Conservation (phyloP, 2,797 vertebrate species). For the Xenopus petersii region DNA sequence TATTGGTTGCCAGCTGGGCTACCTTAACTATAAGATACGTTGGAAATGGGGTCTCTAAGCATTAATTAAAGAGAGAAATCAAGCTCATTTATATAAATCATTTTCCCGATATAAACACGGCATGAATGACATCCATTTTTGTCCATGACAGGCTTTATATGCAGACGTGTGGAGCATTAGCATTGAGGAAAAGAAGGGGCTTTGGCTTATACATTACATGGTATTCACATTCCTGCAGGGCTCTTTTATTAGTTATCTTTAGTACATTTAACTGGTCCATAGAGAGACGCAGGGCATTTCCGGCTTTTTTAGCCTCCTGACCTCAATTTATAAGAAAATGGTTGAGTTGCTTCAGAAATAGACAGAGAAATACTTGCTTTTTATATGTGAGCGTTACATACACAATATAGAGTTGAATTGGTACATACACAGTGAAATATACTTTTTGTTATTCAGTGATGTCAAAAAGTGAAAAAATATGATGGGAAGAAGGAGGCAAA, state of each 20-base stretch:
- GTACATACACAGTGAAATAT: no score
- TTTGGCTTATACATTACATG: no score
- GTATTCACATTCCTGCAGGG: neutral
- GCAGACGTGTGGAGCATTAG: neutral
- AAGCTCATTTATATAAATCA: neutral
- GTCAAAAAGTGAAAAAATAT: no score
- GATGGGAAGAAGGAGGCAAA: no score
- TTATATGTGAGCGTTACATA: no score
- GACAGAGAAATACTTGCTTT: neutral
- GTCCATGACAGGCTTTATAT: neutral
- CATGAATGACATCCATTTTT: neutral
- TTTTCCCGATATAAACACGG: neutral
- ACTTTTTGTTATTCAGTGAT: no score
- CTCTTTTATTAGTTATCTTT: neutral
- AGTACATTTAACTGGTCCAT: neutral
- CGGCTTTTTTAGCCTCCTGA: neutral
- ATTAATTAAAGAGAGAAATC: slow-evolving; percentile 16
- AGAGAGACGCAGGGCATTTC: neutral
- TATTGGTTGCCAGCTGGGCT: slow-evolving; percentile 12
- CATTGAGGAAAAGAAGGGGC: neutral
- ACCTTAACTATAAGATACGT: slow-evolving; percentile 2
- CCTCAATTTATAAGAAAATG: neutral
- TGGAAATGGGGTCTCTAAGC: slow-evolving; percentile 13
- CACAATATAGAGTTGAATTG: no score
- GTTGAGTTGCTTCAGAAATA: neutral